Evolutionary conservation across 2,888 invertebrate genomes (phyloP).

Genomic region (Neocrepidodera transversa): DNA sequence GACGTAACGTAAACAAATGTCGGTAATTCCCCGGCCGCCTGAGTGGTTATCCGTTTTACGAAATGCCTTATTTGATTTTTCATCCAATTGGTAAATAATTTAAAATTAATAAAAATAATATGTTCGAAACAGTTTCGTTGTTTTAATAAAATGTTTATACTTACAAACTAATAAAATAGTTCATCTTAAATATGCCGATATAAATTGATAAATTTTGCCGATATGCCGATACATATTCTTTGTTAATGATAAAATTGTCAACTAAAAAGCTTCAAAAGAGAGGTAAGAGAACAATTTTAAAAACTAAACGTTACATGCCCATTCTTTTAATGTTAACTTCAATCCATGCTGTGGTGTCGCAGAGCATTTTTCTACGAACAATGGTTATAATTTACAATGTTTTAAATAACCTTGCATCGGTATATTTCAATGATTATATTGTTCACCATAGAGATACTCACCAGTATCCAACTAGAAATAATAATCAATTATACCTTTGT

Average conservation of each 20-base stretch:
- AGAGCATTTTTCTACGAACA: background rate
- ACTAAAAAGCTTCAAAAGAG: background rate
- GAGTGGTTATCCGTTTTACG: too few species aligned
- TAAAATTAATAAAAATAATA: too few species aligned
- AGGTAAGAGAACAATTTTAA: background rate
- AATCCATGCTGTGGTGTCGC: background rate
- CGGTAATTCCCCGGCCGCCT: too few species aligned
- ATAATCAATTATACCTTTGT: background rate
- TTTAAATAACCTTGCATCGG: background rate
- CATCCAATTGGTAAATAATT: too few species aligned
- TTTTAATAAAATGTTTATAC: too few species aligned
- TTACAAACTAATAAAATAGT: too few species aligned
- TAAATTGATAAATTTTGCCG: too few species aligned
- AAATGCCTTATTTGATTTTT: too few species aligned
- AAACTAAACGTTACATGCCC: background rate
- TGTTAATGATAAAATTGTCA: constrained; percentile 25
- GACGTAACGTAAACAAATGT: too few species aligned
- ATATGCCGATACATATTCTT: too few species aligned
- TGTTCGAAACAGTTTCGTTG: too few species aligned
- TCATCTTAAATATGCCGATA: too few species aligned
- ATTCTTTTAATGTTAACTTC: background rate
- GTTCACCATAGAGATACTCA: background rate
- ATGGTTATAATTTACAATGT: background rate
- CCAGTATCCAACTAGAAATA: background rate
- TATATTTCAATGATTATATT: background rate